Percentiles rank a stretch among this genome's conserved stretches.
phyloP scores from a whole-genome alignment of 2,888 invertebrate species.

The Marasmarcha lunaedactyla region DNA sequence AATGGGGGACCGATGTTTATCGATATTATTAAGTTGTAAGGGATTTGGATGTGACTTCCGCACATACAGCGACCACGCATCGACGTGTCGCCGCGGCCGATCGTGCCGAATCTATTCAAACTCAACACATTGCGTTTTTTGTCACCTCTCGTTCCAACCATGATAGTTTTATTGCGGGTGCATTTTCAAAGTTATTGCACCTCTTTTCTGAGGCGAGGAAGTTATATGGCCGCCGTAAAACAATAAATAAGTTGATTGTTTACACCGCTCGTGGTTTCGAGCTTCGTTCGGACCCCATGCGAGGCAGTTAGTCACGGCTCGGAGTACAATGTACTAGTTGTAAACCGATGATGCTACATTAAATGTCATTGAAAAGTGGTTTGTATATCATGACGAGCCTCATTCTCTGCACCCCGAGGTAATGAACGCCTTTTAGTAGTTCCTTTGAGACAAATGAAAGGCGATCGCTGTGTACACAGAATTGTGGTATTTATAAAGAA shows the following conservation, averaged over 20 bases:
- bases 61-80: constrained; percentile 49
- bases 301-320: constrained; percentile 36
- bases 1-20: constrained; percentile 57
- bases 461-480: constrained; percentile 13
- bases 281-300: constrained; percentile 37
- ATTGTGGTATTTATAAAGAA: constrained; percentile 18
- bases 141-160: constrained; percentile 24
- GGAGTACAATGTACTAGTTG: constrained; percentile 24
- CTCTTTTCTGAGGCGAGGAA: constrained; percentile 41
- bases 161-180: constrained; percentile 62
- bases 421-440: constrained; percentile 29
- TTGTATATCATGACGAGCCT: constrained; percentile 32
- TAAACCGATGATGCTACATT: constrained; percentile 46
- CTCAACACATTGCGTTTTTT: constrained; percentile 15
- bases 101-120: constrained; percentile 50
- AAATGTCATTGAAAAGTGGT: constrained; percentile 33
- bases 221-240: constrained; percentile 62
- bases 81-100: constrained; percentile 17
- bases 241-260: constrained; percentile 62
- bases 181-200: constrained; percentile 47
- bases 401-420: constrained; percentile 22
- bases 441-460: constrained; percentile 33
- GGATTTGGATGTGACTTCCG: constrained; percentile 53
- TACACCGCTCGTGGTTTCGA: constrained; percentile 41
- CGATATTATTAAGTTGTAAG: constrained; percentile 61